phyloP scores from a whole-genome alignment of 2,113 vertebrate genomes.

The Erythrocercus mccallii region DNA sequence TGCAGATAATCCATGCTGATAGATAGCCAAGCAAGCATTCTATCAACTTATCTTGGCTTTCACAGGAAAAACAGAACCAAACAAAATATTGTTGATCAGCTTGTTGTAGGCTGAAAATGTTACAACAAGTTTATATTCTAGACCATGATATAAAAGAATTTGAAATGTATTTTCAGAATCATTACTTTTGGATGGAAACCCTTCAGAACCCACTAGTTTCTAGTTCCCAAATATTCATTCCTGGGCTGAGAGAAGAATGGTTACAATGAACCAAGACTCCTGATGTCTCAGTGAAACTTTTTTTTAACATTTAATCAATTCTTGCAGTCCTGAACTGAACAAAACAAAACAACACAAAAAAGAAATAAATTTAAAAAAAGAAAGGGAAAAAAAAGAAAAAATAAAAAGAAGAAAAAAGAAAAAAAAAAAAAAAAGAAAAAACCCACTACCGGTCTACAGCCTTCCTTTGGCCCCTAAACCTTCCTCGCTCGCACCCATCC shows the following conservation, averaged over 20 bases:
- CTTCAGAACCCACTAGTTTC: background rate
- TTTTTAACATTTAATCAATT: background rate
- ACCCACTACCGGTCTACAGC: fast-evolving
- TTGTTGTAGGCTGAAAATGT: background rate
- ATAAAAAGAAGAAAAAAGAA: background rate
- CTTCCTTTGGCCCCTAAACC: background rate
- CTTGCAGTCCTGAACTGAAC: fast-evolving
- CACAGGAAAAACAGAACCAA: background rate
- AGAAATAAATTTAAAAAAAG: no score
- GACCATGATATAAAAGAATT: background rate
- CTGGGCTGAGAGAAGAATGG: background rate
- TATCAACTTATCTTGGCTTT: background rate
- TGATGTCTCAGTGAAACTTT: background rate
- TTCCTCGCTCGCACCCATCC: background rate
- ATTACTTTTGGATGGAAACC: background rate
- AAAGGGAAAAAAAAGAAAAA: no score
- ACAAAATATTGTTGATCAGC: background rate
- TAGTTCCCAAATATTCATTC: background rate
- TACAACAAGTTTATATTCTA: background rate
- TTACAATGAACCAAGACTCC: background rate
- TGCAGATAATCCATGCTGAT: background rate
- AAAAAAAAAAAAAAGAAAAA: no score
- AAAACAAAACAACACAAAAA: no score
- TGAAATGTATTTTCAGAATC: background rate
- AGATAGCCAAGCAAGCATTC: background rate